Evolutionary conservation across 1,140 invertebrate species (phyloP), one percentile per base, ranked within the genome.

Genomic region (Drosophila kohkoa): DNA sequence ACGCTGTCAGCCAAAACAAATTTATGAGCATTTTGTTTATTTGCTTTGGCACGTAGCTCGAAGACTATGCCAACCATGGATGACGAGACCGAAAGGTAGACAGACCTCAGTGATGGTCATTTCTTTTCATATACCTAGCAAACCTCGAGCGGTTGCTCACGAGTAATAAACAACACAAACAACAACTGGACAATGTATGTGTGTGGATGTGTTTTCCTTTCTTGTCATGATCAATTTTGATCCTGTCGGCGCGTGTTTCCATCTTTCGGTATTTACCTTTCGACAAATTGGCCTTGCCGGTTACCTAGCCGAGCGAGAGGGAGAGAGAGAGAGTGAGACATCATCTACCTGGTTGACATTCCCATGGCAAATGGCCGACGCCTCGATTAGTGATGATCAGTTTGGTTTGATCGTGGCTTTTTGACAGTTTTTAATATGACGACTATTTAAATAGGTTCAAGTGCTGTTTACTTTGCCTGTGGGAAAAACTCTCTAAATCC

Each of bases 401-500:
- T 79, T 75, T 67, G 85, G 71, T 69, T 89, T 89, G 82, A 90
- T 89, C 63, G 48, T 79, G 85, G 85, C 85, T 85, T 89, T 80
- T 85, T 83, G 85, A 89, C 85, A 69, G 81, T 77, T 88, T 87
- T 74, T 65, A 68, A 70, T 75, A 81, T 62, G 76, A 71, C 68
- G 58, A 75, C 68, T 89, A 89, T 89, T 89, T 89, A 89, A 90
- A 89, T 85, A 89, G 86, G 75, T 89, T 88, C 81, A 89, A 75
- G 87, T 82, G 62, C 10, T 67, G 41, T 76, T 85, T 81, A 60
- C 43, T 58, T 70, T 60, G 7, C 13, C 65, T 72, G 81, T 89
- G 81, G 85, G 81, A 88, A 89, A 86, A 68, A 69, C 16, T 52
- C 45, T 16, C 32, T 38, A 30, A 43, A 38, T 41, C 16, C 1